These are phyloP conservation scores for Autographa gamma DNA, from an alignment of 2,888 invertebrate species.

Conservation along the genomic window DNA sequence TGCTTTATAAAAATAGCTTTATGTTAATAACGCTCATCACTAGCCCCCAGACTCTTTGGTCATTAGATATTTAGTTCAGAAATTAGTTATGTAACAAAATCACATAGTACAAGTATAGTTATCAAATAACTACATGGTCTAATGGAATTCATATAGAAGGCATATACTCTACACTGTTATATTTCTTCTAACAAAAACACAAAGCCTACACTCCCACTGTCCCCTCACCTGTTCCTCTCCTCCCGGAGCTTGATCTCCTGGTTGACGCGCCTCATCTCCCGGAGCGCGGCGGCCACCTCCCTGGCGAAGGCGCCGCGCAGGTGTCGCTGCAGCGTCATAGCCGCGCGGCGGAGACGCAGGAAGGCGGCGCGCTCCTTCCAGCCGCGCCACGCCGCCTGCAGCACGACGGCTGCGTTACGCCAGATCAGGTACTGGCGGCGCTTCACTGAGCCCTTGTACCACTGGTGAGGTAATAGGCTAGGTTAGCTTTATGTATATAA, in stretches of 20 bases:
- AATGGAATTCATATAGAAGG: too few relatives aligned
- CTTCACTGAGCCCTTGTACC: slow-evolving; percentile 91
- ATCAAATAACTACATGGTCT: too few relatives aligned
- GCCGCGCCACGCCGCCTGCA: slow-evolving; percentile 95
- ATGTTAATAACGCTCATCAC: too few relatives aligned
- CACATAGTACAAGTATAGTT: too few relatives aligned
- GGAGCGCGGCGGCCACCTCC: slow-evolving; percentile 94
- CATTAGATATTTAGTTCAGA: too few relatives aligned
- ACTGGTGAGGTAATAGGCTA: slow-evolving; percentile 62
- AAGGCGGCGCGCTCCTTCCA: slow-evolving; percentile 95
- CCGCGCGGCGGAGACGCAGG: slow-evolving; percentile 94
- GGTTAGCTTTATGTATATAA: too few relatives aligned
- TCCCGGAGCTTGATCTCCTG: slow-evolving; percentile 95
- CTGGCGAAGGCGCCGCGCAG: slow-evolving; percentile 96
- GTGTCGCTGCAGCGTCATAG: slow-evolving; percentile 95
- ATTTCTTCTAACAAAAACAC: too few relatives aligned
- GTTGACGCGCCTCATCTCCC: slow-evolving; percentile 96
- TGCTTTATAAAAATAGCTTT: too few relatives aligned
- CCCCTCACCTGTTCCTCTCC: slow-evolving; percentile 81
- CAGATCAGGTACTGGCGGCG: slow-evolving; percentile 91
- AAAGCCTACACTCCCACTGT: too few relatives aligned
- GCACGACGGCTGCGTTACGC: slow-evolving; percentile 91
- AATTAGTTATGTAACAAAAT: too few relatives aligned
- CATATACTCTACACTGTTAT: too few relatives aligned
- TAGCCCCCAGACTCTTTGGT: too few relatives aligned